Conservation (phyloP, 2,113 vertebrate genomes). For the Marmota monax region DNA sequence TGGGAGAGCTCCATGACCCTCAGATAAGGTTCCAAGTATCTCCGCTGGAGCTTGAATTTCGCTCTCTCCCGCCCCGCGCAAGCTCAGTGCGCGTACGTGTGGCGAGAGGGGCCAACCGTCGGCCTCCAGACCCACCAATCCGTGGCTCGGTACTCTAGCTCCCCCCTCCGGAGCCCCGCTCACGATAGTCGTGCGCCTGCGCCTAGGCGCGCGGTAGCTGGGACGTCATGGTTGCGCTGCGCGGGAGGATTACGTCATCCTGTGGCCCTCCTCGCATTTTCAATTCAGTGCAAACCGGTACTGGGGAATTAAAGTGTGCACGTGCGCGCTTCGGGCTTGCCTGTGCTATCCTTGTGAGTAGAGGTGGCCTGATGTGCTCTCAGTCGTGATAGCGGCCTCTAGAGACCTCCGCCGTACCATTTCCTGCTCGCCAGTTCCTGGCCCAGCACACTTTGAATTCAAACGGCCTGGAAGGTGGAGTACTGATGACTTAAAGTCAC, state of each 20-base stretch:
- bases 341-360: neutral
- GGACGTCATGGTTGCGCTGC: rapidly evolving
- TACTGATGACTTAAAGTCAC: neutral
- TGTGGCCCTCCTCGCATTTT: neutral
- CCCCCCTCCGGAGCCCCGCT: neutral
- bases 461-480: neutral
- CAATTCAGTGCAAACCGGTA: rapidly evolving
- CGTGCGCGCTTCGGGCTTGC: neutral
- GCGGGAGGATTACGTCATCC: rapidly evolving
- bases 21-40: rapidly evolving
- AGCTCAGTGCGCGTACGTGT: rapidly evolving
- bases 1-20: conserved; percentile 56
- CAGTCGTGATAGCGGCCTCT: neutral
- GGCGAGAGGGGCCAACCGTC: neutral
- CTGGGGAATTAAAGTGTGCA: neutral
- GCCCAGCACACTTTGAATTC: neutral
- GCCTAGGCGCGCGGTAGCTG: neutral
- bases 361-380: neutral
- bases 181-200: neutral
- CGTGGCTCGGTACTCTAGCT: neutral
- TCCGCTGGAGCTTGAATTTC: conserved; percentile 16
- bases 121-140: neutral
- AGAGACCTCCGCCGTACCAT: neutral
- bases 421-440: neutral
- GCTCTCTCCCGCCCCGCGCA: conserved; percentile 26